Percentiles rank a stretch among this genome's conserved stretches.
Conservation (phyloP, 2,797 vertebrate genomes). For the Fistularia tabacaria region DNA sequence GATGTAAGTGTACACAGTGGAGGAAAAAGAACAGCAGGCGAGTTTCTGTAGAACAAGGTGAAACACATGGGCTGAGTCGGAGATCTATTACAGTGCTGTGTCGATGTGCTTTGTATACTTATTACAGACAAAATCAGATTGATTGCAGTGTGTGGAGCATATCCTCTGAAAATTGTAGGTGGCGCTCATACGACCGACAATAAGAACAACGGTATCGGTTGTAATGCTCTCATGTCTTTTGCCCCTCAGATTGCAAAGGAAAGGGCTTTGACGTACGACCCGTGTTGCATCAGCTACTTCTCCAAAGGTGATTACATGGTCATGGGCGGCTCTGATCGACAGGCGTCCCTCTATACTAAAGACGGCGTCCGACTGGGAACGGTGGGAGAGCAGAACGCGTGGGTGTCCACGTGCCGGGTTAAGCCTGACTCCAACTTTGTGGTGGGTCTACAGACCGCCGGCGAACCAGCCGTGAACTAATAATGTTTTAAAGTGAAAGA, state of each 20-base stretch:
- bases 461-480: too few relatives aligned
- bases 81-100: conserved; percentile 55
- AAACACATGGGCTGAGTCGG: conserved; percentile 68
- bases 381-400: conserved; percentile 89
- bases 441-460: conserved; percentile 72
- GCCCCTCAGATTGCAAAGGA: conserved; percentile 88
- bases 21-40: conserved; percentile 46
- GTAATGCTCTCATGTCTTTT: conserved; percentile 31
- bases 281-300: conserved; percentile 96
- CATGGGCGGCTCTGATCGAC: conserved; percentile 91
- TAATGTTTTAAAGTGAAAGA: too few relatives aligned
- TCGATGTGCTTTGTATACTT: conserved; percentile 60
- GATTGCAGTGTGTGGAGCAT: too few relatives aligned
- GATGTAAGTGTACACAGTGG: conserved; percentile 54
- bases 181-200: too few relatives aligned
- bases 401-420: conserved; percentile 94
- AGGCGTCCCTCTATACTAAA: conserved; percentile 94
- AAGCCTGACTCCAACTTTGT: conserved; percentile 97
- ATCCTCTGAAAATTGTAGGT: too few relatives aligned
- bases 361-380: conserved; percentile 89
- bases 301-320: conserved; percentile 95
- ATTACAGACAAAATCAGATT: conserved; percentile 34
- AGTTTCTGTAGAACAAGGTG: conserved; percentile 49
- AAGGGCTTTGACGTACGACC: conserved; percentile 86
- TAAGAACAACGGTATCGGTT: conserved; percentile 28